phyloP scores from a whole-genome alignment of 2,797 vertebrate species.

The Microctenopoma stevenorrisi region DNA sequence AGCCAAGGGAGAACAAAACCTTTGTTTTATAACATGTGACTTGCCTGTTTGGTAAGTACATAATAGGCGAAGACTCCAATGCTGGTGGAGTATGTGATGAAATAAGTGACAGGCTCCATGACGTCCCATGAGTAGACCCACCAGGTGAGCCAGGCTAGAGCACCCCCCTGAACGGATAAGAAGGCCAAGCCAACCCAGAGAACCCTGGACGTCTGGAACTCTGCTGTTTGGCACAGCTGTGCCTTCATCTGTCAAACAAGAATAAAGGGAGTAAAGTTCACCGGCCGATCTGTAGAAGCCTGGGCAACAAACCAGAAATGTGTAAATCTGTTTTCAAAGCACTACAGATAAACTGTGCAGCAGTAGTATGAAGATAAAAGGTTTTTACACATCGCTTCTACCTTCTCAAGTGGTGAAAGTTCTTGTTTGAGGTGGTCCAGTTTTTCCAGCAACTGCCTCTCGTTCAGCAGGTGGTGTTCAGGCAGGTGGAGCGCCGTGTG shows the following conservation, averaged over 20 bases:
- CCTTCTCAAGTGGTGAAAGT: conserved; percentile 92
- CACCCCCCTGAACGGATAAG: conserved; percentile 91
- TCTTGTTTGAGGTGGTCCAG: conserved; percentile 88
- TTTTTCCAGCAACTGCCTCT: conserved; percentile 86
- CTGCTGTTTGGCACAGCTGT: conserved; percentile 78
- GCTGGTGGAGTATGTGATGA: conserved; percentile 92
- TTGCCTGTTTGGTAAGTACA: conserved; percentile 90
- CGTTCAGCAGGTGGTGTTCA: conserved; percentile 86
- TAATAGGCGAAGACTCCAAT: conserved; percentile 92
- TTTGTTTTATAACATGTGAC: conserved; percentile 5
- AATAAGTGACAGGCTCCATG: conserved; percentile 97
- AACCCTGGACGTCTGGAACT: conserved; percentile 80
- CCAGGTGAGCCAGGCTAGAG: conserved; percentile 95
- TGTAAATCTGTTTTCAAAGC: neutral
- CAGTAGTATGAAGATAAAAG: neutral
- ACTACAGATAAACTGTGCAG: neutral
- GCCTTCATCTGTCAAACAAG: conserved; percentile 83
- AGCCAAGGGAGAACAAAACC: neutral
- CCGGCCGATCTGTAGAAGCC: neutral
- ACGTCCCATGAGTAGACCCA: conserved; percentile 99
- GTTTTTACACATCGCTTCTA: conserved; percentile 46
- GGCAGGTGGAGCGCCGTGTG: conserved; percentile 87
- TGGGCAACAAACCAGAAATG: neutral
- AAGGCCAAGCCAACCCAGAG: conserved; percentile 91
- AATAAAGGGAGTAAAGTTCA: neutral